Evolutionary conservation across 2,113 vertebrate species (phyloP), one percentile per base, ranked within the genome.

Genomic region (Carollia perspicillata): DNA sequence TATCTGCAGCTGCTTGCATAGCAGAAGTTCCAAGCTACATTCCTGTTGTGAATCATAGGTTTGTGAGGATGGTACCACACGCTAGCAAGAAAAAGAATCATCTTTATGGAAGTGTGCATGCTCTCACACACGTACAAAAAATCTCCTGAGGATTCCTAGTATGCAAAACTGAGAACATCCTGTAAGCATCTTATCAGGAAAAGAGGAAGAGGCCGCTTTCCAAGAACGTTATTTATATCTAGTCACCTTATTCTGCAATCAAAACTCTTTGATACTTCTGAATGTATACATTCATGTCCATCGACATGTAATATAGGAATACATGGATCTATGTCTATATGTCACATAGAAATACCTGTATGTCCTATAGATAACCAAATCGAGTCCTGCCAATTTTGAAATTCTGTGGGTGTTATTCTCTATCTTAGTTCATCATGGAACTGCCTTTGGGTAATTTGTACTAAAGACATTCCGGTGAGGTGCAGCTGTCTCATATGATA

Each of bases 1-100:
- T 98, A 99, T 99, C 98, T 98, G 98, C 99, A 99, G 99, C 99
- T 99, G 99, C 98, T 98, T 98, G 98, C 98, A 99, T 99, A 98
- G 98, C 98, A 98, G 95, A 97, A 98, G 98, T 98, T 98, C 98
- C 98, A 98, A 98, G 97, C 98, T 97, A 80, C 98, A 99, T 99
- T 99, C 98, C 98, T 98, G 93, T 98, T 98, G 97, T 98, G 98
- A 99, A 98, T 99, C 98, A 98, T 98, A 98, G 97, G 98, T 98
- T 98, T 98, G 97, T 97, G 98, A 98, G 97, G 96, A 97, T 75
- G 79, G 96, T 97, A 97, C 97, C 96, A 98, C 95, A 97, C n/a
- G n/a, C 97, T 75, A 97, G 97, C 40, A 69, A 94, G 87, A 90
- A 69, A 72, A 96, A 96, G 91, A 94, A 92, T 89, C 95, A 81